phyloP scores from a whole-genome alignment of 2,888 invertebrate genomes.

The Aporophyla nigra region DNA sequence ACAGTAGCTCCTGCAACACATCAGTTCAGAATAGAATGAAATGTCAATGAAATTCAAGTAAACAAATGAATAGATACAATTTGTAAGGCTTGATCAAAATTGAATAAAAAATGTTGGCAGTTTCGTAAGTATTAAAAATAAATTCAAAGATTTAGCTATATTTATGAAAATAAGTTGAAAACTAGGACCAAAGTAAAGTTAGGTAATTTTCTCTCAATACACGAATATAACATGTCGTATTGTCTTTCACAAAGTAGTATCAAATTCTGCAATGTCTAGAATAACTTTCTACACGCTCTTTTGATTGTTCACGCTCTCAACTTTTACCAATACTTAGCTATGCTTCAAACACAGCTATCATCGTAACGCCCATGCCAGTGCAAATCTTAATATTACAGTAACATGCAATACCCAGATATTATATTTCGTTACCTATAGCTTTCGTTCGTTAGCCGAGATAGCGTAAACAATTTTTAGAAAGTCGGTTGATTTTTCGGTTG shows the following conservation, averaged over 20 bases:
- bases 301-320: slow-evolving; percentile 18
- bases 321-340: slow-evolving; percentile 39
- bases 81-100: too few species aligned
- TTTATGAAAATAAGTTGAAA: too few species aligned
- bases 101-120: too few species aligned
- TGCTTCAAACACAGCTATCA: background rate
- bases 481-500: slow-evolving; percentile 63
- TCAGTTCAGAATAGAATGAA: too few species aligned
- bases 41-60: too few species aligned
- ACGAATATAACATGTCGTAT: background rate
- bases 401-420: slow-evolving; percentile 61
- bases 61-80: too few species aligned
- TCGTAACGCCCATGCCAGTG: slow-evolving; percentile 8
- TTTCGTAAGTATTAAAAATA: too few species aligned
- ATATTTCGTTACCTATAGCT: slow-evolving; percentile 55
- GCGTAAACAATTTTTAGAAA: slow-evolving; percentile 72
- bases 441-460: slow-evolving; percentile 58
- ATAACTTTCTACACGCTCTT: slow-evolving; percentile 31
- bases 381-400: slow-evolving; percentile 40
- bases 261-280: slow-evolving; percentile 11
- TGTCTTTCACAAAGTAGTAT: background rate
- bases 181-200: background rate
- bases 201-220: background rate
- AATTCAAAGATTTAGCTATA: too few species aligned
- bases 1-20: too few species aligned